Evolutionary conservation across 2,888 invertebrate species (phyloP), one percentile per base, ranked within the genome.

Genomic region (Octonoba sinensis): DNA sequence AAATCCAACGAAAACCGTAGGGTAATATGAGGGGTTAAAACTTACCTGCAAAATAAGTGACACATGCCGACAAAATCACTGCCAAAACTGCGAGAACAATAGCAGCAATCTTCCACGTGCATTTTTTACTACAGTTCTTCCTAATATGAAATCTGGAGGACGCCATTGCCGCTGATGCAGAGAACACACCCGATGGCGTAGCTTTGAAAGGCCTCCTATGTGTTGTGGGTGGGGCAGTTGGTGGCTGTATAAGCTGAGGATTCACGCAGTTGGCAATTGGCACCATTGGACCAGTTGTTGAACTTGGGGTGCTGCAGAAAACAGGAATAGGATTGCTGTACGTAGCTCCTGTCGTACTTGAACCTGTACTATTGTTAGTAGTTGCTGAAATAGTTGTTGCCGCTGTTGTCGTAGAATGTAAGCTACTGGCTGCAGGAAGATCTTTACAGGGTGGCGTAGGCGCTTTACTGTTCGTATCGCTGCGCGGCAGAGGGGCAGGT

Each of bases 71-170:
- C 86, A 96, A 91, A 87, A 95, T 92, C 86, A 95, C 92, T 86
- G 94, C 93, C 86, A 95, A 91, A 89, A 95, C 92, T 88, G 95
- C 93, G 88, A 95, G 93, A 86, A 94, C 92, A 88, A 97, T 94
- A 85, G 96, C 95, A 86, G 95, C 93, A 90, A 96, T 95, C 89
- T 94, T 94, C 95, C 96, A 96, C 84, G 95, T 94, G 90, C 96
- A 97, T 47, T 75, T 84, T 44, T 84, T 83, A 16, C 56, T 75
- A 36, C 84, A 83, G 18, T 76, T 70, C 56, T 82, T 83, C 20
- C 81, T 65, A 22, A 83, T 49, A 47, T 83, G 81, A 20, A 83
- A 78, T 51, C 83, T 77, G 51, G 83, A 83, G 8, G 84, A 78
- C 0, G 83, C 82, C 62, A 82, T 78, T 3, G 82, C 82, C 18